Evolutionary conservation across 2,888 invertebrate genomes (phyloP), one percentile per base, ranked within the genome.

Genomic region (Limenitis arthemis): DNA sequence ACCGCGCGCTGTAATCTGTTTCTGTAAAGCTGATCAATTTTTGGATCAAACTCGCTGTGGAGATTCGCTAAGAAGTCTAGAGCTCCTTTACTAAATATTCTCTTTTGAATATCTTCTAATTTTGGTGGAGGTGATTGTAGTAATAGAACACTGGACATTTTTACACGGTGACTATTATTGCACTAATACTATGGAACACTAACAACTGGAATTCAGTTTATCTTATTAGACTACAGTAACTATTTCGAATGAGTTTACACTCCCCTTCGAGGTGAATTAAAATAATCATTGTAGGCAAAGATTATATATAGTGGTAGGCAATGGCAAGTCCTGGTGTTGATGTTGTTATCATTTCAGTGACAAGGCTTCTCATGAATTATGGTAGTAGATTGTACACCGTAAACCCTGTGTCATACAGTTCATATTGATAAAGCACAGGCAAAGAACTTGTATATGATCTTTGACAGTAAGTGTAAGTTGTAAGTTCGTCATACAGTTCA

Each of bases 11-110:
- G 68, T 32, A 77, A 63, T 52, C 89, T 75, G 44, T 77, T 70
- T 55, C 70, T 79, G 59, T 77, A 87, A 38, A 89, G 72, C 58
- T 77, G 59, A 31, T 87, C 84, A 34, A 89, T 79, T 67, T 83
- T 72, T 44, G 66, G 58, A 64, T 89, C 83, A 69, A 89, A 90
- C 54, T 81, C 64, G 31, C 69, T 66, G 46, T 88, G 81, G 12
- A 91, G 73, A 53, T 88, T 81, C 5, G 72, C 72, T 49, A 91
- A 61, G 72, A 91, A 91, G 41, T 87, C 72, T 38, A 88, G 68
- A 36, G 90, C 89, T n/a, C 79, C 86, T 32, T 81, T 74, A 49
- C 86, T 87, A 63, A 91, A 89, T 53, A 91, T 73, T 47, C 72
- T 72, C 55, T 78, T 79, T 63, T 89, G 89, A 54, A 87, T 85